Base-by-base conservation (phyloP, 2,888 invertebrate species). In the Chymomyza caudatula region DNA sequence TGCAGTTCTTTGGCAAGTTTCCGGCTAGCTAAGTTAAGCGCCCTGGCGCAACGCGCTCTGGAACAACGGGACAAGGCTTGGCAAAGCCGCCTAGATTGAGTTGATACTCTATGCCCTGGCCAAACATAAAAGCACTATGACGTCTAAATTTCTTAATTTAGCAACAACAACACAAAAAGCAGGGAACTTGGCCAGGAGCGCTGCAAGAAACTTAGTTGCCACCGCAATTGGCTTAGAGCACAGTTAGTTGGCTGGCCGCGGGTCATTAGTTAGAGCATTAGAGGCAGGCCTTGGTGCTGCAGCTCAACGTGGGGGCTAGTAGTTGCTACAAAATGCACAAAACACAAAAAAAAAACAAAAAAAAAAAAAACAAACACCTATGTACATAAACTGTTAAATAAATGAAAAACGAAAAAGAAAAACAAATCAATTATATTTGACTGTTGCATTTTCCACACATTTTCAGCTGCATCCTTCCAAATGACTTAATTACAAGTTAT, bases 1-100 rank as follows among this genome's bases (percentile, higher is more conserved):
- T 90, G 88, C 91, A 91, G 67, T 89, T 90, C 67, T 88, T 88
- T 65, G 87, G 86, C 69, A 89, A 88, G 64, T 88, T 88, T 60
- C 85, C 87, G 57, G 74, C 80, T 62, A 89, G 88, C 73, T 89
- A 88, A 73, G 49, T 62, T 8, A 17, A n/a, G 43, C 49, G n/a
- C 15, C 22, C 5, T 13, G 8, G 13, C 37, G 20, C 43, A 44
- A 3, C 20, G 25, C 22, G n/a, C 23, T 15, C 78, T 81, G 85
- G 42, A 44, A 22, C 19, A 65, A 69, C 74, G 83, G 85, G 77
- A 81, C 85, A 70, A 70, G 77, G 85, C 68, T 68, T 66, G 52
- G 62, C 60, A 20, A 49, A 73, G 69, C 60, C 73, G 59, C 60
- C 68, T n/a, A 15, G 54, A 43, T 56, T 47, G 29, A 37, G 29